Evolutionary conservation across 2,888 invertebrate species (phyloP).

Genomic region (Masnerella sp.): DNA sequence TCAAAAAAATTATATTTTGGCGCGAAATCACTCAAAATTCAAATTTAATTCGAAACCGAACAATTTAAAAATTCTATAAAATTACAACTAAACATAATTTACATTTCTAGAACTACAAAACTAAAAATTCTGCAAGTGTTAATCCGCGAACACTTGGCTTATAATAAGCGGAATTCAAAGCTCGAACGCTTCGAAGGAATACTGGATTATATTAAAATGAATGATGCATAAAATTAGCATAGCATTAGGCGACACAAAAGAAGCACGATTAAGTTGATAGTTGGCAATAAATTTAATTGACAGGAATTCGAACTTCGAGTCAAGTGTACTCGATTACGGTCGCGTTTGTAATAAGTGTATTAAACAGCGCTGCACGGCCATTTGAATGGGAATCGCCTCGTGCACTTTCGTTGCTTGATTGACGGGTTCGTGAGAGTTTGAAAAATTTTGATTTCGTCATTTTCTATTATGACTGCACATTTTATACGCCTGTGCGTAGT

Average conservation of each 20-base stretch:
- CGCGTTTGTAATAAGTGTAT: conserved; percentile 28
- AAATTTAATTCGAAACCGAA: no score
- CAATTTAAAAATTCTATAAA: conserved; percentile 5
- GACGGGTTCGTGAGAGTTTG: conserved; percentile 18
- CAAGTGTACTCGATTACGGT: conserved; percentile 27
- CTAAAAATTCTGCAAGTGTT: conserved; percentile 9
- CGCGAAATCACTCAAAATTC: conserved; percentile 1
- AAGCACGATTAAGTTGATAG: conserved; percentile 29
- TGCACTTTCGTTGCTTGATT: conserved; percentile 13
- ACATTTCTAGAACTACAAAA: conserved; percentile 8
- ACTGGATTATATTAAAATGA: conserved; percentile 37
- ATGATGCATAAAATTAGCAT: conserved; percentile 40
- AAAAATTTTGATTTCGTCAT: conserved; percentile 12
- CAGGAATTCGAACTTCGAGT: conserved; percentile 35
- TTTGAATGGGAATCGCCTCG: conserved; percentile 13
- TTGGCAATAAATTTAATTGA: conserved; percentile 34
- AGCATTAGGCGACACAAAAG: conserved; percentile 29
- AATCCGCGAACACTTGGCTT: conserved; percentile 17
- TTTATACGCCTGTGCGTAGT: no score
- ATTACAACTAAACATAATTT: conserved; percentile 6
- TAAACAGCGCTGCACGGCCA: background rate
- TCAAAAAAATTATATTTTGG: no score
- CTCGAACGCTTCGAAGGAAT: conserved; percentile 28
- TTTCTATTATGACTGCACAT: background rate
- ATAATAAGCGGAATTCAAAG: conserved; percentile 33